Evolutionary conservation across 2,113 vertebrate genomes (phyloP).

Genomic region (Suricata suricatta): DNA sequence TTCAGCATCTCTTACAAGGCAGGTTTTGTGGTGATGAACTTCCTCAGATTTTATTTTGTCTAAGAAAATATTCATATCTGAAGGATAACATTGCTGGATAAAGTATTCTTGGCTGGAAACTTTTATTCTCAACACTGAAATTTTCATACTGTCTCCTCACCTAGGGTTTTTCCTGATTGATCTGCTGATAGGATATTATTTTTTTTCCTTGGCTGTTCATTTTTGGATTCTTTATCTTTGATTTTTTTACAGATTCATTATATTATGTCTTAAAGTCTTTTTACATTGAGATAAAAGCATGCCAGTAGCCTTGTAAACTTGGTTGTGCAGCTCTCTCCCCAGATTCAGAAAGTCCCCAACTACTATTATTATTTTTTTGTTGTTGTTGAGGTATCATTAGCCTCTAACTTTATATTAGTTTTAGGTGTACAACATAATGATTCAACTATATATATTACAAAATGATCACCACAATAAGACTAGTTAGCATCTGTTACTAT

Average conservation of each 20-base stretch:
- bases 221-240: neutral
- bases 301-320: neutral
- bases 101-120: neutral
- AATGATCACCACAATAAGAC: no score
- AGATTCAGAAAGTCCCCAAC: neutral
- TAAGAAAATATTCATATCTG: neutral
- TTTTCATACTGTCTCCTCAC: neutral
- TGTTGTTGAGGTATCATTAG: neutral
- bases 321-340: neutral
- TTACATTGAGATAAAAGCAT: neutral
- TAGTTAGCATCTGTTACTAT: no score
- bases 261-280: neutral
- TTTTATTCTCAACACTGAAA: neutral
- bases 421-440: neutral
- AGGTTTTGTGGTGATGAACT: neutral
- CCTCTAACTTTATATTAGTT: neutral
- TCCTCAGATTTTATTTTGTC: neutral
- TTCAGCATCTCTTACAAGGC: neutral
- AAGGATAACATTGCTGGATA: neutral
- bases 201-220: neutral
- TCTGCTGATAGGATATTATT: neutral
- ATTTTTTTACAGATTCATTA: neutral
- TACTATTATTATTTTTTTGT: neutral
- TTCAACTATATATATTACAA: neutral
- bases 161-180: neutral